Conservation (phyloP, 2,113 vertebrate species). For the Odocoileus virginianus region DNA sequence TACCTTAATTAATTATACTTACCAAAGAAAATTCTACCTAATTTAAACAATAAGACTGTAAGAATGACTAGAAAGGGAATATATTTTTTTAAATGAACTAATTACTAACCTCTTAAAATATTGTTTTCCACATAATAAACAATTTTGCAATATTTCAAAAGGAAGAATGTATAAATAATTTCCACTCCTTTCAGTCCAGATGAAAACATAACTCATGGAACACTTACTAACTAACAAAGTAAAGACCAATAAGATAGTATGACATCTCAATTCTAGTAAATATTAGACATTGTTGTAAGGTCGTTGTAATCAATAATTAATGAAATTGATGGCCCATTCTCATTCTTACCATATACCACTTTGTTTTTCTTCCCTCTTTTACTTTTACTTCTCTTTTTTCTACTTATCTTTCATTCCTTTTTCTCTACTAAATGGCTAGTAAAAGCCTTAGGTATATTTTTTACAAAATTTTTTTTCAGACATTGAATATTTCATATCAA, state of each 20-base stretch:
- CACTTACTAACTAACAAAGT: background rate
- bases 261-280: background rate
- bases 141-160: constrained; percentile 12
- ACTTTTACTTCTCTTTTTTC: background rate
- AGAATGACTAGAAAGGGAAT: background rate
- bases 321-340: background rate
- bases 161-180: background rate
- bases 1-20: background rate
- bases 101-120: background rate
- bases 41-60: background rate
- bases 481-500: background rate
- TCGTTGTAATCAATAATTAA: background rate
- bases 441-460: background rate
- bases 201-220: background rate
- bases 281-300: background rate
- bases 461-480: background rate
- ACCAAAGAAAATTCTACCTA: background rate
- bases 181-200: background rate
- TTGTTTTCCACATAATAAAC: background rate
- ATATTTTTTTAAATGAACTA: background rate
- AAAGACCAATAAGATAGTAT: background rate
- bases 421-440: background rate
- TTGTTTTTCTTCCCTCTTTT: background rate
- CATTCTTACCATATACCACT: background rate
- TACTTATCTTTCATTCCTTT: background rate